phyloP scores from a whole-genome alignment of 2,113 vertebrate genomes.

The Anolis sagrei region DNA sequence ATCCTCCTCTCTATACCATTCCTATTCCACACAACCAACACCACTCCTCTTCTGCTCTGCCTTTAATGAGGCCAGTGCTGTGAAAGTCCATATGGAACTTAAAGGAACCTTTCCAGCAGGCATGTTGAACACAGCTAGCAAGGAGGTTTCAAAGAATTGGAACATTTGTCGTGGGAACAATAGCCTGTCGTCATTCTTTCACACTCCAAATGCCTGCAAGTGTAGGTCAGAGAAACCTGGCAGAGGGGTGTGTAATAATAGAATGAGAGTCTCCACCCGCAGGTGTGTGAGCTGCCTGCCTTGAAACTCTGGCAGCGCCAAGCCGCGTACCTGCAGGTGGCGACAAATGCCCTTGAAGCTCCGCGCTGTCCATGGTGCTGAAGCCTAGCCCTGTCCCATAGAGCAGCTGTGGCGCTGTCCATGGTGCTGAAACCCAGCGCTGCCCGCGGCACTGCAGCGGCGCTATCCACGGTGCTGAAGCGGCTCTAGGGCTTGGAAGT shows the following conservation, averaged over 20 bases:
- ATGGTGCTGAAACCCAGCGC: too few relatives aligned
- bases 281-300: too few relatives aligned
- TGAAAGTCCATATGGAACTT: neutral
- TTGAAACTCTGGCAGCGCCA: neutral
- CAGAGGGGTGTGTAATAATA: too few relatives aligned
- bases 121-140: neutral
- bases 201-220: neutral
- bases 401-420: too few relatives aligned
- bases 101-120: neutral
- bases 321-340: conserved; percentile 71
- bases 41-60: too few relatives aligned
- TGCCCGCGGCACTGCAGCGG: too few relatives aligned
- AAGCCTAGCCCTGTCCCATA: conserved; percentile 2
- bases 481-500: neutral
- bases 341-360: conserved; percentile 62
- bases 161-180: neutral
- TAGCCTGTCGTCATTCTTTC: neutral
- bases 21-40: neutral
- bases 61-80: neutral
- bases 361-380: conserved; percentile 71
- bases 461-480: neutral
- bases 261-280: too few relatives aligned
- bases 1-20: too few relatives aligned
- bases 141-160: neutral
- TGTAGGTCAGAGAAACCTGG: too few relatives aligned